phyloP scores from a whole-genome alignment of 2,797 vertebrate genomes.

The Silurus lanzhouensis region DNA sequence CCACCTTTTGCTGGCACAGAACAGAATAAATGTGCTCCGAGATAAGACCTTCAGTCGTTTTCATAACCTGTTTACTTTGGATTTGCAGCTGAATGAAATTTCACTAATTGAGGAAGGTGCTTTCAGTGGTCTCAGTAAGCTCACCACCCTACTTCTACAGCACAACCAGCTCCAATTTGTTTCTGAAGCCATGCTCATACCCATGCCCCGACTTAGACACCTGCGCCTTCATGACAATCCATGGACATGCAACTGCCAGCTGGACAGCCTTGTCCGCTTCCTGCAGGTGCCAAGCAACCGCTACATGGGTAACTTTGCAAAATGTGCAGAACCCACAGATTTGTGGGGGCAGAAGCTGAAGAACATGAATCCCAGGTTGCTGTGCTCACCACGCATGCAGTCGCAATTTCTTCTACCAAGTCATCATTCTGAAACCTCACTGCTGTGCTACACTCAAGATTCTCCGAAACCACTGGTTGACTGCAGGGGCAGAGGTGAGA shows the following conservation, averaged over 20 bases:
- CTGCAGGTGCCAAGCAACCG: slow-evolving; percentile 90
- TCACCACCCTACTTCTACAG: slow-evolving; percentile 91
- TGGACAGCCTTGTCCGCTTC: slow-evolving; percentile 86
- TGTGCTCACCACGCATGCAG: slow-evolving; percentile 76
- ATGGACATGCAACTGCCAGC: slow-evolving; percentile 86
- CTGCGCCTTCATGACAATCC: slow-evolving; percentile 95
- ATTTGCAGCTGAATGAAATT: slow-evolving; percentile 94
- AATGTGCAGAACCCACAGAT: slow-evolving; percentile 78
- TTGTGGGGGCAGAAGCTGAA: slow-evolving; percentile 84
- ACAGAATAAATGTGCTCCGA: slow-evolving; percentile 85
- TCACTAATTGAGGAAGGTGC: slow-evolving; percentile 84
- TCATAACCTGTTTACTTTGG: slow-evolving; percentile 84
- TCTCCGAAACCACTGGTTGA: slow-evolving; percentile 85
- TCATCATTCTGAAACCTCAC: slow-evolving; percentile 75
- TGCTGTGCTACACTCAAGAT: slow-evolving; percentile 85
- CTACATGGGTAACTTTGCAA: slow-evolving; percentile 91
- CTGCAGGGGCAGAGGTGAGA: slow-evolving; percentile 90
- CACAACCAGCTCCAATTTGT: slow-evolving; percentile 85
- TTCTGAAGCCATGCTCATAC: slow-evolving; percentile 87
- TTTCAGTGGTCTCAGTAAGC: slow-evolving; percentile 85
- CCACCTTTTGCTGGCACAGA: slow-evolving; percentile 91
- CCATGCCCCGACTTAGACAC: slow-evolving; percentile 82
- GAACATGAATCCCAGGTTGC: slow-evolving; percentile 74
- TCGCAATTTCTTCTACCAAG: slow-evolving; percentile 52
- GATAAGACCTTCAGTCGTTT: slow-evolving; percentile 89